Conservation (phyloP, 1,140 invertebrate species). For the Conopomorpha cramerella region DNA sequence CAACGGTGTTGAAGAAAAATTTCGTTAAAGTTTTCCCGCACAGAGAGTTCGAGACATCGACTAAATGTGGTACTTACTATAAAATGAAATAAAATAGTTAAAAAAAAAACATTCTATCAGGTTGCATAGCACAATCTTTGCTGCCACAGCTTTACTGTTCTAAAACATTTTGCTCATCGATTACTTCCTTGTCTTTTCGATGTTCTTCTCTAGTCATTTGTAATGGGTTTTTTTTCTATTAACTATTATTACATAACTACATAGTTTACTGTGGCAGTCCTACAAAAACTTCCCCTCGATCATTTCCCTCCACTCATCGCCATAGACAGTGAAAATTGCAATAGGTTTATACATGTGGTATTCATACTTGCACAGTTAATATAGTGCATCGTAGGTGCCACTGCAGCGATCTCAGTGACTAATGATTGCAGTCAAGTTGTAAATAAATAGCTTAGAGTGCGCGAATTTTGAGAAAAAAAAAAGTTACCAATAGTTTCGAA, state of each 20-base stretch:
- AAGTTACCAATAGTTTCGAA: conserved; percentile 45
- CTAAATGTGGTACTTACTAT: conserved; percentile 53
- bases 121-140: conserved; percentile 32
- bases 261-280: too few relatives aligned
- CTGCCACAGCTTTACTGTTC: conserved; percentile 30
- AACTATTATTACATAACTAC: too few relatives aligned
- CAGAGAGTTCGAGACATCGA: conserved; percentile 48
- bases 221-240: too few relatives aligned
- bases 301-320: conserved; percentile 18
- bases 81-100: conserved; percentile 28
- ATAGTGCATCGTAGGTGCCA: too few relatives aligned
- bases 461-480: conserved; percentile 44
- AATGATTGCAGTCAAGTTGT: conserved; percentile 55
- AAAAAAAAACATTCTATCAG: conserved; percentile 24
- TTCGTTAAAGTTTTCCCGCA: too few relatives aligned
- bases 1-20: too few relatives aligned
- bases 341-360: too few relatives aligned
- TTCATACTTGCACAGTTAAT: too few relatives aligned
- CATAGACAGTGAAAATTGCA: conserved; percentile 55
- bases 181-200: conserved; percentile 49
- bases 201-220: too few relatives aligned
- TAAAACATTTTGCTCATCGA: conserved; percentile 48
- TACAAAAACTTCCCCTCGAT: too few relatives aligned
- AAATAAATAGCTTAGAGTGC: conserved; percentile 46
- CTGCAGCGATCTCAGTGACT: too few relatives aligned